These are phyloP conservation scores for Drosophila azteca DNA, from an alignment of 1,140 invertebrate species.

Conservation along the genomic window DNA sequence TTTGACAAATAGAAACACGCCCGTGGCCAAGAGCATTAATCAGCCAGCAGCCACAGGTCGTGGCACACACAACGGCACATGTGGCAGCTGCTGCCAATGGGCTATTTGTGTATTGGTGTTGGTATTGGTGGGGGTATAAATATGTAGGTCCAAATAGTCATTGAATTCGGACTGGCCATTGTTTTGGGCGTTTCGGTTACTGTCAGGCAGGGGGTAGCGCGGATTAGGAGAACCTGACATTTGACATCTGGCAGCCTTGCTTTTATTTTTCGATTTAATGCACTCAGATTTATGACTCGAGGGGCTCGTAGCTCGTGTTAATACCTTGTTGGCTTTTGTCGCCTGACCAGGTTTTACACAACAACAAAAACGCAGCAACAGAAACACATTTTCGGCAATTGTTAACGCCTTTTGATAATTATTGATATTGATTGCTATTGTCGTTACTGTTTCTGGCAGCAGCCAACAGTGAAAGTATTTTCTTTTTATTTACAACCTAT, in stretches of 20 bases:
- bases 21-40: constrained; percentile 49
- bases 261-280: constrained; percentile 53
- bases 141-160: constrained; percentile 26
- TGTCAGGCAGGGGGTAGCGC: constrained; percentile 9
- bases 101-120: too few species aligned
- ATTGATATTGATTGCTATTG: constrained; percentile 59
- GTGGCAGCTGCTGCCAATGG: constrained; percentile 18
- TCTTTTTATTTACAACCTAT: constrained; percentile 5
- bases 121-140: background rate
- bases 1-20: constrained; percentile 50
- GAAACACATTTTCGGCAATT: constrained; percentile 55
- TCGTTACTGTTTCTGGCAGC: constrained; percentile 18
- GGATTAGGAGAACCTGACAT: constrained; percentile 27
- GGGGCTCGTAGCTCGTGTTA: constrained; percentile 57
- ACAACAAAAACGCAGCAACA: constrained; percentile 28
- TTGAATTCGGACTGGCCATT: constrained; percentile 48
- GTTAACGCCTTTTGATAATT: constrained; percentile 52
- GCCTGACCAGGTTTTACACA: constrained; percentile 15
- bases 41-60: constrained; percentile 9
- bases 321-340: constrained; percentile 70
- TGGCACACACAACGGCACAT: constrained; percentile 1
- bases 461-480: constrained; percentile 57
- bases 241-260: constrained; percentile 65
- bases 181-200: constrained; percentile 46
- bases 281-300: constrained; percentile 51